Evolutionary conservation across 1,140 invertebrate species (phyloP).

Genomic region (Rhyacophila brunnea): DNA sequence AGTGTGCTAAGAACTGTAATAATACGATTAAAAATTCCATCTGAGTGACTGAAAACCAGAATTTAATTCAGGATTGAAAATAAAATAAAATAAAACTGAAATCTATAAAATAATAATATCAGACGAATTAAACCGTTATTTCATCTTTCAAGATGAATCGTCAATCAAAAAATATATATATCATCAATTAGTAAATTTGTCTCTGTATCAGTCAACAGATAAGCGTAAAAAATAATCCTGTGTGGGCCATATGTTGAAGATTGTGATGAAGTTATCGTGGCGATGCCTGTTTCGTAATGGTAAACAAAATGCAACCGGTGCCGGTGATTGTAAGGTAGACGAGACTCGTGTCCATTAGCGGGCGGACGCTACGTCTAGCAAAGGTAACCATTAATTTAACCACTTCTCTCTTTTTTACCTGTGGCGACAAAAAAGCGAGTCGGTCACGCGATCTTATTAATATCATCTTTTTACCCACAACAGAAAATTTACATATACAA

Average conservation of each 20-base stretch:
- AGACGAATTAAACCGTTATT: too few relatives aligned
- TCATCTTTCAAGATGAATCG: too few relatives aligned
- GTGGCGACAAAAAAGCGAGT: slow-evolving; percentile 6
- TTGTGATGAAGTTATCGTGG: slow-evolving; percentile 4
- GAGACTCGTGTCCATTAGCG: not conserved
- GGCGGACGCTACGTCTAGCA: slow-evolving; percentile 14
- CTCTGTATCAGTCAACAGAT: not conserved
- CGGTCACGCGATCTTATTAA: slow-evolving; percentile 17
- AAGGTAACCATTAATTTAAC: slow-evolving; percentile 11
- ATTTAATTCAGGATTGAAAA: too few relatives aligned
- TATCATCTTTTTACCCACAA: not conserved
- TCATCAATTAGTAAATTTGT: too few relatives aligned
- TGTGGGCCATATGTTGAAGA: too few relatives aligned
- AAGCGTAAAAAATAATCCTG: not conserved
- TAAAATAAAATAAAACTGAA: too few relatives aligned
- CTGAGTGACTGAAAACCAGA: too few relatives aligned
- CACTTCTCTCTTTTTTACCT: slow-evolving; percentile 2
- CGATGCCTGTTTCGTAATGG: slow-evolving; percentile 10
- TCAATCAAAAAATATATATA: too few relatives aligned
- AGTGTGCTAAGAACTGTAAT: too few relatives aligned
- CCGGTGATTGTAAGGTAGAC: not conserved
- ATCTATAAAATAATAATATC: too few relatives aligned
- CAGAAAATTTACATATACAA: too few relatives aligned
- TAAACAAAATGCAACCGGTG: slow-evolving; percentile 22
- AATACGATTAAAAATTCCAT: too few relatives aligned